Base-by-base conservation (phyloP, 2,888 invertebrate genomes). In the Prenolepis imparis region DNA sequence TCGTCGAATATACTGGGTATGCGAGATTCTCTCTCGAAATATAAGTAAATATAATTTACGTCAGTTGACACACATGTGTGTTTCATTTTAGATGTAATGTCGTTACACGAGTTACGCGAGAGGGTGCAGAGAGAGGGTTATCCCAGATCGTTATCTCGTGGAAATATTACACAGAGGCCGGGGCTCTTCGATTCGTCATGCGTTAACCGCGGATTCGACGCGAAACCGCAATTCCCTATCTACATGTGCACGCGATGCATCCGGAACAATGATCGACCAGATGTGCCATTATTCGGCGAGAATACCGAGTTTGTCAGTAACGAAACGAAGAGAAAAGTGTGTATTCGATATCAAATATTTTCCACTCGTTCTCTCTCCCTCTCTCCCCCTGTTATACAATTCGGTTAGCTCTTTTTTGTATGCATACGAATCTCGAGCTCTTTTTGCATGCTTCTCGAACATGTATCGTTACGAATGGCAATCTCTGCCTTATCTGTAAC, bases 181-280 rank as follows among this genome's bases (percentile, higher is more conserved):
- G 70, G n/a, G 32, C 28, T 72, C 36, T 80, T 61, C 59, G 72
- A 80, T 80, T 80, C 32, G 59, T 72, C 59, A 80, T 61, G 59
- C 68, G 41, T 72, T 41, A 24, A 80, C 59, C 72, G 24, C 78
- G 36, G 36, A 70, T 70, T 70, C 70, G 70, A 70, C 44, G 59
- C 59, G 44, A 59, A 59, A 70, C 78, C 70, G 70, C 78, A 78
- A 59, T 78, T 70, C 59, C 48, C 72, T 59, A 80, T 80, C 78
- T 80, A 48, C 59, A 44, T 55, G 57, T 57, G 12, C 68, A 57
- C n/a, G 41, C 68, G 57, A 77, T 70, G 68, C 70, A 44, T 18
- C 59, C 72, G 72, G 70, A 70, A 72, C 78, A 59, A 70, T 80
- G 72, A 80, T 80, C 78, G 59, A 61, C 72, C 78, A 80, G 59